A percentile compares a stretch with the other conserved stretches of the same genome.
Evolutionary conservation across 2,888 invertebrate genomes (phyloP).

Genomic region (Phytoseiulus persimilis): DNA sequence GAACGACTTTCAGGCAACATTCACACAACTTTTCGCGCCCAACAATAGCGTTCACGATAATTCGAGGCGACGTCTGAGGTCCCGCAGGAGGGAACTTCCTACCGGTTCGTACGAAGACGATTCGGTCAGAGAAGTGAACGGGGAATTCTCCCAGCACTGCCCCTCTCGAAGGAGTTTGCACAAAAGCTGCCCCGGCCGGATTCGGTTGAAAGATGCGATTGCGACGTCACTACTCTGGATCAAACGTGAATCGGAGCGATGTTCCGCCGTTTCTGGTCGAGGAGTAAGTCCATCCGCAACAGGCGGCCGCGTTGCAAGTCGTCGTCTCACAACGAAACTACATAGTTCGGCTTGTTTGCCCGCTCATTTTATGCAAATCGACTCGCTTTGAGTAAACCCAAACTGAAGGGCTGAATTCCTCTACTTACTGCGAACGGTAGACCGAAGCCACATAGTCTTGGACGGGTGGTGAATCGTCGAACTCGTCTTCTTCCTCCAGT

Average conservation of each 20-base stretch:
- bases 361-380: not conserved
- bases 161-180: not conserved
- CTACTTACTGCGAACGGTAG: slow-evolving; percentile 37
- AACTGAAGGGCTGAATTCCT: not conserved
- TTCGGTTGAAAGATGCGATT: not conserved
- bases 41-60: no score
- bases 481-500: slow-evolving; percentile 29
- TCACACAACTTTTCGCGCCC: no score
- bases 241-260: not conserved
- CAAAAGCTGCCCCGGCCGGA: not conserved
- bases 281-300: not conserved
- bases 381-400: not conserved
- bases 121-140: no score
- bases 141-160: no score
- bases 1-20: no score
- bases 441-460: slow-evolving; percentile 36
- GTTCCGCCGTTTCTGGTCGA: not conserved
- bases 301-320: not conserved
- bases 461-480: slow-evolving; percentile 12
- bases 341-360: not conserved
- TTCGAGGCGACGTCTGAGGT: no score
- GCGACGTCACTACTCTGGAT: not conserved
- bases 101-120: no score
- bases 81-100: no score
- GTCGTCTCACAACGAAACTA: not conserved